Conservation (phyloP, 2,113 vertebrate species). For the Argyrosomus japonicus region DNA sequence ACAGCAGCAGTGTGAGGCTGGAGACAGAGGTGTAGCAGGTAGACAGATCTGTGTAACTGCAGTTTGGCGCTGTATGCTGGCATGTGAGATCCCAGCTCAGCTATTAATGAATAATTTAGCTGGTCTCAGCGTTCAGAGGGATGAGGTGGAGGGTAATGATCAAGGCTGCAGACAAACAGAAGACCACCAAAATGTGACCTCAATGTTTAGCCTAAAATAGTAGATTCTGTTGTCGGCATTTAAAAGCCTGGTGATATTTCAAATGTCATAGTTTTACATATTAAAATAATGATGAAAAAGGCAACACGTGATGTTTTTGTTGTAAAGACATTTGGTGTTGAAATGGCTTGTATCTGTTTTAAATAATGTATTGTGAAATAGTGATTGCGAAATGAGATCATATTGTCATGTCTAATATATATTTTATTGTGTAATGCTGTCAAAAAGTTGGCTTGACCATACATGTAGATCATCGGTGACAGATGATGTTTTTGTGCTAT, state of each 20-base stretch:
- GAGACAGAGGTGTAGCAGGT: background rate
- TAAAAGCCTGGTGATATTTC: background rate
- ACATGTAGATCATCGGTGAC: background rate
- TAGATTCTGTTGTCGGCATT: background rate
- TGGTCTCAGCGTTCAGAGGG: constrained; percentile 8
- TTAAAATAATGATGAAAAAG: background rate
- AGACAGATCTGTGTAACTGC: constrained; percentile 4
- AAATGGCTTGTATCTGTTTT: background rate
- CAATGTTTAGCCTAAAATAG: background rate
- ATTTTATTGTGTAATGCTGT: background rate
- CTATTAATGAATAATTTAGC: constrained; percentile 68
- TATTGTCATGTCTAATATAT: background rate
- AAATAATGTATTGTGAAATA: background rate
- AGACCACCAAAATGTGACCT: background rate
- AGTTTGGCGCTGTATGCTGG: constrained; percentile 3
- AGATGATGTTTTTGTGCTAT: background rate
- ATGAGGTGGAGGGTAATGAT: constrained; percentile 22
- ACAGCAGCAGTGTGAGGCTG: background rate
- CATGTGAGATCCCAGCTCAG: constrained; percentile 35
- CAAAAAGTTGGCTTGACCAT: background rate
- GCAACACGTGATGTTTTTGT: background rate
- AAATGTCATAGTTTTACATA: background rate
- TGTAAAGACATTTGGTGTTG: background rate
- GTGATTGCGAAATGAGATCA: background rate
- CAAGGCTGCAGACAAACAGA: background rate